Conservation (phyloP, 1,140 invertebrate genomes). For the Drosophila bocqueti region DNA sequence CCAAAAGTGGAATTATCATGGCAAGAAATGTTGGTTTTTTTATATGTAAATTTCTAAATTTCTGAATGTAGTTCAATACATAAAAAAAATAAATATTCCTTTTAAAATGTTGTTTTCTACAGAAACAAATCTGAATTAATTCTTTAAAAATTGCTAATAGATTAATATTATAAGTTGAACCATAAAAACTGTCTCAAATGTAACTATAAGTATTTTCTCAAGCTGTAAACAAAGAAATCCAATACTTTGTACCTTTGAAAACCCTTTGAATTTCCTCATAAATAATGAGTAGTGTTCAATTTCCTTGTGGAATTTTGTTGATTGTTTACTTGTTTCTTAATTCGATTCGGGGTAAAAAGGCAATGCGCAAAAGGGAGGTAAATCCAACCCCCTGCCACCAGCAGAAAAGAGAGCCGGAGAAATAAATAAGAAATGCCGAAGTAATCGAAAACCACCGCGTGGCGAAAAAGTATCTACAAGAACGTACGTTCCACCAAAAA, state of each 20-base stretch:
- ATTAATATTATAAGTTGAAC: background rate
- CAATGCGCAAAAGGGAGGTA: constrained; percentile 70
- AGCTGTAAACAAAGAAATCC: background rate
- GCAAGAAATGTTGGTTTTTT: background rate
- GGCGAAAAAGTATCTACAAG: constrained; percentile 70
- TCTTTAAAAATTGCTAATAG: too few species aligned
- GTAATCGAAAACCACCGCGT: constrained; percentile 60
- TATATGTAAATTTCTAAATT: background rate
- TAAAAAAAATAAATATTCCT: rapidly evolving
- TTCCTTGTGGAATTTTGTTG: constrained; percentile 35
- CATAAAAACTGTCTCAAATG: background rate
- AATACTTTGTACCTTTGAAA: background rate
- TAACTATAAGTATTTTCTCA: background rate
- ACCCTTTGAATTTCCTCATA: background rate
- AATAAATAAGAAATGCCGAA: constrained; percentile 32
- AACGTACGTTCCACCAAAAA: constrained; percentile 45
- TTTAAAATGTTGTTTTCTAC: too few species aligned
- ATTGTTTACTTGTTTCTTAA: constrained; percentile 41
- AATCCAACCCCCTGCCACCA: constrained; percentile 27
- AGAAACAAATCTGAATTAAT: background rate
- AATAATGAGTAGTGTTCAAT: constrained; percentile 1
- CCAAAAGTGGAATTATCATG: constrained; percentile 1
- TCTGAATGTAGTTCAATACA: background rate
- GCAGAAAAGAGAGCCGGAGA: constrained; percentile 3
- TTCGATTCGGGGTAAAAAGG: constrained; percentile 43